These are phyloP conservation scores for Drosophila eugracilis DNA, from an alignment of 1,140 invertebrate species.

Conservation along the genomic window DNA sequence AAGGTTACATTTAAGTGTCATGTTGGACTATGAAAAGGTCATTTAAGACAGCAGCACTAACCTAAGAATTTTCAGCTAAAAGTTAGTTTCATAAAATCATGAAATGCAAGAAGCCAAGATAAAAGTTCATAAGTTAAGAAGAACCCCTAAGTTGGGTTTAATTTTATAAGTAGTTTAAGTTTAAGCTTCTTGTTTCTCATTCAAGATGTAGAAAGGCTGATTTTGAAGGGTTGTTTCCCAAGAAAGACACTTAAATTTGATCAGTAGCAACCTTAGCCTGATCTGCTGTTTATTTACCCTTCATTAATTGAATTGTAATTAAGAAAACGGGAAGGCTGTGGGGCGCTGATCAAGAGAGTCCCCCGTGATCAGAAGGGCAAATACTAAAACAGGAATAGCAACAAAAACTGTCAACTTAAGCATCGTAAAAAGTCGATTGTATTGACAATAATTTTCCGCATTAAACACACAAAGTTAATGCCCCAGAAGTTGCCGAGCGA, in stretches of 20 bases:
- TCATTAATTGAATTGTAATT: constrained; percentile 36
- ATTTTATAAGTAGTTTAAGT: no score
- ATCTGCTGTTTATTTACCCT: neutral
- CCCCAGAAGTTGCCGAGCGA: constrained; percentile 40
- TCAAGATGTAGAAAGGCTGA: no score
- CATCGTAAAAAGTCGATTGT: constrained; percentile 76
- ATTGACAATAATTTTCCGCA: constrained; percentile 69
- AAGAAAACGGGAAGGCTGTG: constrained; percentile 12
- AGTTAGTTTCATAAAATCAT: no score
- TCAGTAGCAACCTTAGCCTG: neutral
- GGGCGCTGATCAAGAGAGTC: neutral
- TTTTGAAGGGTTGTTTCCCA: neutral
- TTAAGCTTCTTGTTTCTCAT: no score
- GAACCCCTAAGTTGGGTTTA: no score
- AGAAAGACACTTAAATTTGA: neutral
- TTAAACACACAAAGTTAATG: constrained; percentile 79
- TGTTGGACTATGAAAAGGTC: no score
- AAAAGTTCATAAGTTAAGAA: no score
- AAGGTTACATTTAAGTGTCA: no score
- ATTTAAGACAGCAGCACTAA: no score
- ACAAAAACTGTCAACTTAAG: constrained; percentile 72
- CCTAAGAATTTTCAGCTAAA: no score
- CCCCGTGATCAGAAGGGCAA: constrained; percentile 17
- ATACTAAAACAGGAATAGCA: constrained; percentile 31
- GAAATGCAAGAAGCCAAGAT: no score